Evolutionary conservation across 1,140 invertebrate genomes (phyloP).

Genomic region (Ceratosolen fusciceps): DNA sequence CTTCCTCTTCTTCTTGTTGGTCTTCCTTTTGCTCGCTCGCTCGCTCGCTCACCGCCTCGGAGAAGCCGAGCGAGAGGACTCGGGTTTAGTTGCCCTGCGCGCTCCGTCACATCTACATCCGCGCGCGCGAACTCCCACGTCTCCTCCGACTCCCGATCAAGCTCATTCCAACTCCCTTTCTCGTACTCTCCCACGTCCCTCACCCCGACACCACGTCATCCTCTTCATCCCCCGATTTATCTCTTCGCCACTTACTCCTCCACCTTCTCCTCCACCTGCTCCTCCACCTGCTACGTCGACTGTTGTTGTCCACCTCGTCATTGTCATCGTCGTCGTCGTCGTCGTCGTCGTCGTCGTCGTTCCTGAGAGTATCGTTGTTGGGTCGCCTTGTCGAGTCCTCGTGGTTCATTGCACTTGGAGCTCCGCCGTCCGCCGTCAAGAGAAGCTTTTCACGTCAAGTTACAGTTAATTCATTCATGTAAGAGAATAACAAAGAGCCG

Average conservation of each 20-base stretch:
- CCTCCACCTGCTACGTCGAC: too few species aligned
- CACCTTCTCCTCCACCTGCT: too few species aligned
- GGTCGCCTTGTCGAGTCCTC: too few species aligned
- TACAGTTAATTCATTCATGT: conserved; percentile 17
- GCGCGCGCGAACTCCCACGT: background rate
- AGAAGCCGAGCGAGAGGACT: background rate
- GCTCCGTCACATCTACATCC: conserved; percentile 24
- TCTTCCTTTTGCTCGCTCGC: too few species aligned
- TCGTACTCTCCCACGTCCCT: background rate
- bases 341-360: too few species aligned
- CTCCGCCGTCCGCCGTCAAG: background rate
- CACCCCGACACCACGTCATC: too few species aligned
- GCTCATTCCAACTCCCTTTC: too few species aligned
- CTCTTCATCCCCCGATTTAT: too few species aligned
- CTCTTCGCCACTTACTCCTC: background rate
- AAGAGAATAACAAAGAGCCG: conserved; percentile 14
- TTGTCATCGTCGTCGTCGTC: too few species aligned
- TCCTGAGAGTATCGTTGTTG: background rate
- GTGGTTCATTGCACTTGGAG: conserved; percentile 27
- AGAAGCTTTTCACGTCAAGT: background rate
- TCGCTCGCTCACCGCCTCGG: background rate
- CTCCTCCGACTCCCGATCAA: background rate
- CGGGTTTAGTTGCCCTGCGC: conserved; percentile 41
- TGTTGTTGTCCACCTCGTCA: too few species aligned
- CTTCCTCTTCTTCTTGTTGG: too few species aligned